Evolutionary conservation across 2,888 invertebrate species (phyloP).

Genomic region (Eristalis arbustorum): DNA sequence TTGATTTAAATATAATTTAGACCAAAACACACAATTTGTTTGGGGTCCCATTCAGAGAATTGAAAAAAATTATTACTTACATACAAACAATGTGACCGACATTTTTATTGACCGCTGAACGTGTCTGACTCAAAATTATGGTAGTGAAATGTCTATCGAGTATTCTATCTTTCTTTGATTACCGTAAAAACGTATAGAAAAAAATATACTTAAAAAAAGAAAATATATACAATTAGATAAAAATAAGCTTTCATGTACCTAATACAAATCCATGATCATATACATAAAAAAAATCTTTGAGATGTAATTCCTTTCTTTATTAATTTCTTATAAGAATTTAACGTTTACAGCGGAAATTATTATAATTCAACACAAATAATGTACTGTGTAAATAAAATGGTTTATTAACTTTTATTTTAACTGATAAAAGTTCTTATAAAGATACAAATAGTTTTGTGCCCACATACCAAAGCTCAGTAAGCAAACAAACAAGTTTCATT

Average conservation of each 20-base stretch:
- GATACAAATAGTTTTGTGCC: not conserved
- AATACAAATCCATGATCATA: too few relatives aligned
- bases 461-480: conserved; percentile 3
- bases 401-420: not conserved
- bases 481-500: not conserved
- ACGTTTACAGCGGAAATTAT: too few relatives aligned
- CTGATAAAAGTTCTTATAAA: not conserved
- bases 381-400: too few relatives aligned
- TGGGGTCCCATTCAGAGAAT: not conserved
- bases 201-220: not conserved
- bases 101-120: not conserved
- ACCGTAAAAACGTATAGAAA: not conserved
- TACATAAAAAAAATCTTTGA: too few relatives aligned
- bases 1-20: not conserved
- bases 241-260: too few relatives aligned
- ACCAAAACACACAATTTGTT: not conserved
- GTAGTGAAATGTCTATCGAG: not conserved
- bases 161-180: not conserved
- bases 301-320: too few relatives aligned
- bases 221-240: too few relatives aligned
- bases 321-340: too few relatives aligned
- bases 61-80: not conserved
- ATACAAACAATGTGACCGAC: not conserved
- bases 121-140: not conserved
- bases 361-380: too few relatives aligned